Base-by-base conservation (phyloP, 2,113 vertebrate genomes). In the Syrrhaptes paradoxus region DNA sequence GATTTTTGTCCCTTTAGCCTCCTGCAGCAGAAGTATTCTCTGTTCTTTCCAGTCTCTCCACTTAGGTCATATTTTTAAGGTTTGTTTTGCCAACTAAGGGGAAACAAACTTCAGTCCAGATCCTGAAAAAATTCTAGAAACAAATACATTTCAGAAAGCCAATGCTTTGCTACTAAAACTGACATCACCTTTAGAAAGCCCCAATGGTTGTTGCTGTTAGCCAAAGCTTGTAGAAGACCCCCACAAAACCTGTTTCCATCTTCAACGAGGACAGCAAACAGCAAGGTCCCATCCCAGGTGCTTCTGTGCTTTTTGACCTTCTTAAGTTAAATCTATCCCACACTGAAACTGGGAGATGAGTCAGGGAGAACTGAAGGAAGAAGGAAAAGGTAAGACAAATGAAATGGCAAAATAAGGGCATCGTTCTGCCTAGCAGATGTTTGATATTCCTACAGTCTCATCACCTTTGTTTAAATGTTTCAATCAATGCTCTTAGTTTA, bases 381-480 rank as follows among this genome's bases (percentile, higher is more conserved):
- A 61, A 36, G 38, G 25, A 51, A 89, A 87, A 68, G 7, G 29
- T 29, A 76, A 82, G 34, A 75, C 22, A 89, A 90, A 78, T 54
- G 13, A 93, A 79, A 83, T 48, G 36, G 25, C 45, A 90, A 65
- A 89, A 84, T 70, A 72, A 90, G 61, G 57, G 28, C 29, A 89
- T 46, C 2, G 3, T 55, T 93, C 36, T 88, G 68, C 21, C 67
- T 72, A 36, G 31, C 85, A 89, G 70, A 74, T 91, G 71, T 75
- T 92, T 11, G 1, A 19, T 70, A n/a, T 83, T 85, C 46, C 55
- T 82, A 66, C n/a, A 84, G 78, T 78, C 72, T 84, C 12, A 9
- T 89, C 91, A 85, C 72, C 76, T 74, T 68, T 94, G 84, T 92
- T 95, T 89, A 93, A 94, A 94, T 41, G 48, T 81, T 81, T 91